These are phyloP conservation scores for Brevimyrus niger DNA, from an alignment of 2,113 vertebrate species.

Conservation along the genomic window DNA sequence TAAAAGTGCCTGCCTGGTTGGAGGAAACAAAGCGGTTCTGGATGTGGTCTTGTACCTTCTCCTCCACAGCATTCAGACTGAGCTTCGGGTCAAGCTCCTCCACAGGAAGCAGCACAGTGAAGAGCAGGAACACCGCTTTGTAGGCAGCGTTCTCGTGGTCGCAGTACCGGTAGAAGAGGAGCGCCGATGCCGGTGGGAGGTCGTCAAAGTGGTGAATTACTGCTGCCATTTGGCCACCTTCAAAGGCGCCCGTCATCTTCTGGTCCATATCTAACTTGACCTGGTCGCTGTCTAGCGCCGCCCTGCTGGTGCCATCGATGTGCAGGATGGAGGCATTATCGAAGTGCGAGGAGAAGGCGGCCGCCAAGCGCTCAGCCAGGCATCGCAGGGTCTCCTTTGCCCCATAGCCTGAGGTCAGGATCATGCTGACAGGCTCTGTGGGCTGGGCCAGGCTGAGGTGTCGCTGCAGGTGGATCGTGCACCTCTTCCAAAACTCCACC, in stretches of 20 bases:
- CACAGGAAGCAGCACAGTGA: constrained; percentile 64
- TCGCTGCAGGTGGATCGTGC: constrained; percentile 66
- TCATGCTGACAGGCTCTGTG: constrained; percentile 75
- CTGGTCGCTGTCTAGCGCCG: constrained; percentile 42
- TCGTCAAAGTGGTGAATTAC: constrained; percentile 63
- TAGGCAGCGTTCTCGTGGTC: constrained; percentile 67
- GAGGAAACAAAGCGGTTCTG: constrained; percentile 59
- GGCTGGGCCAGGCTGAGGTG: constrained; percentile 67
- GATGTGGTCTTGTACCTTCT: constrained; percentile 79
- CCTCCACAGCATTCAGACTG: constrained; percentile 64
- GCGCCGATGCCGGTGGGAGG: constrained; percentile 57
- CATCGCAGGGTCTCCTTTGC: constrained; percentile 70
- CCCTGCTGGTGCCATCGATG: constrained; percentile 41
- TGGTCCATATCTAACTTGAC: constrained; percentile 59
- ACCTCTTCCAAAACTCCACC: constrained; percentile 56
- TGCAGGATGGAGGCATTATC: constrained; percentile 32
- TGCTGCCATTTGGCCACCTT: constrained; percentile 44
- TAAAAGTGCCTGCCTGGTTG: constrained; percentile 39
- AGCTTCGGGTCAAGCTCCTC: constrained; percentile 42
- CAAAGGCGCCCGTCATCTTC: constrained; percentile 53
- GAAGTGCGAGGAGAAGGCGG: constrained; percentile 49
- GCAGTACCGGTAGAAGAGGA: constrained; percentile 77
- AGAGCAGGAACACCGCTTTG: constrained; percentile 64
- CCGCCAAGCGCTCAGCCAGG: constrained; percentile 48
- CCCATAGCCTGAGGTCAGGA: constrained; percentile 65